Evolutionary conservation across 2,888 invertebrate species (phyloP).

Genomic region (Agriopis aurantiaria): DNA sequence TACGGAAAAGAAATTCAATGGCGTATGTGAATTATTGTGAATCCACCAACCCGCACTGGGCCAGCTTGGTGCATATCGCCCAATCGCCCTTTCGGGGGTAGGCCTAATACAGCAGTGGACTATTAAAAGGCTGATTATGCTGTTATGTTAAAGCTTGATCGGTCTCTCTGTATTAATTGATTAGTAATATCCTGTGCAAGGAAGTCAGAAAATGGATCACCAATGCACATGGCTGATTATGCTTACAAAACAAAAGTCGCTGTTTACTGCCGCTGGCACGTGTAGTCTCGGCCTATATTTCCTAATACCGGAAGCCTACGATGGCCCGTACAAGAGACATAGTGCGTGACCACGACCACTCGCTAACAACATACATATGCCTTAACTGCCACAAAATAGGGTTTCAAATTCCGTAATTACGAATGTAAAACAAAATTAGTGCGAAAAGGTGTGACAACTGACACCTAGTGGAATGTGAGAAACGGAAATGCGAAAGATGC

Average conservation of each 20-base stretch:
- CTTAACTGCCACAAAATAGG: conserved; percentile 27
- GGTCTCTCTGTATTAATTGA: neutral
- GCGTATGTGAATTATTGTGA: too few species aligned
- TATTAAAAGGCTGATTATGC: too few species aligned
- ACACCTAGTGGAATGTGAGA: conserved; percentile 43
- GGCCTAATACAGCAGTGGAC: too few species aligned
- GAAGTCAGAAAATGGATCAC: conserved; percentile 22
- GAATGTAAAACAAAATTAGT: conserved; percentile 10
- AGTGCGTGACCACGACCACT: conserved; percentile 36
- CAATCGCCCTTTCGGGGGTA: too few species aligned
- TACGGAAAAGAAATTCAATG: too few species aligned
- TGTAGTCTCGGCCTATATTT: conserved; percentile 61
- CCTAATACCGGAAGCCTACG: conserved; percentile 62
- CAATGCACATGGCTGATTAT: conserved; percentile 35
- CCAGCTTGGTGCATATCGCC: too few species aligned
- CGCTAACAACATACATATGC: conserved; percentile 18
- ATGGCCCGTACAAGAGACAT: conserved; percentile 49
- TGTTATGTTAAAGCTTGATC: neutral
- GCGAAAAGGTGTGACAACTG: conserved; percentile 37
- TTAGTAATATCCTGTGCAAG: neutral
- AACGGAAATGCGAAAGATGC: conserved; percentile 53
- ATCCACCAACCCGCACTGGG: too few species aligned
- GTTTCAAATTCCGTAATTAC: conserved; percentile 21
- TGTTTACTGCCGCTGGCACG: conserved; percentile 49
- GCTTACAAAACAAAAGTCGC: conserved; percentile 32